phyloP scores from a whole-genome alignment of 2,797 vertebrate genomes.

The Taeniopygia guttata region DNA sequence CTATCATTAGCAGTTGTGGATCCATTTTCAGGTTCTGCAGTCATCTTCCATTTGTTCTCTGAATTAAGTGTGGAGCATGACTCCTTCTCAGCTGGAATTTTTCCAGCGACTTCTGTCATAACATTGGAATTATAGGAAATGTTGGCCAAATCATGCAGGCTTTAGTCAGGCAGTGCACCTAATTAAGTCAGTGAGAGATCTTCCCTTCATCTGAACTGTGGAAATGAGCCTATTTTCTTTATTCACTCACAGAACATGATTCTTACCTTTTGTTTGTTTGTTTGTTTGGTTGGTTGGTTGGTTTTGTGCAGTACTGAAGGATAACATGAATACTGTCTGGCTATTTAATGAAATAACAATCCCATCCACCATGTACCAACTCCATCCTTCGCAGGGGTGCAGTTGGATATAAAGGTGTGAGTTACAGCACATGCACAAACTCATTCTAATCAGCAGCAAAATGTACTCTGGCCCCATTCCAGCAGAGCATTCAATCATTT shows the following conservation, averaged over 20 bases:
- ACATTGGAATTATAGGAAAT: constrained; percentile 33
- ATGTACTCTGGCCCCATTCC: background rate
- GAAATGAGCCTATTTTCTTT: background rate
- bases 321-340: background rate
- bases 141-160: constrained; percentile 41
- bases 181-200: constrained; percentile 24
- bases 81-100: constrained; percentile 18
- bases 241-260: background rate
- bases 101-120: constrained; percentile 20
- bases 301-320: background rate
- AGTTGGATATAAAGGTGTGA: background rate
- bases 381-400: background rate
- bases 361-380: background rate
- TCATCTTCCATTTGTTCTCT: background rate
- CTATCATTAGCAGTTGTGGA: background rate
- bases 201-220: background rate
- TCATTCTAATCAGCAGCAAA: background rate
- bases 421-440: background rate
- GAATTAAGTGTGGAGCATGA: background rate
- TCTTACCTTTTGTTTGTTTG: background rate
- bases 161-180: constrained; percentile 18
- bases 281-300: background rate
- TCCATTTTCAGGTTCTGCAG: background rate
- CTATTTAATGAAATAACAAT: background rate
- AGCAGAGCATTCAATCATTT: constrained; percentile 40